A percentile compares a stretch with the other conserved stretches of the same genome.
These are phyloP conservation scores for Anguilla marmorata DNA, from an alignment of 2,797 vertebrate species.

Conservation along the genomic window DNA sequence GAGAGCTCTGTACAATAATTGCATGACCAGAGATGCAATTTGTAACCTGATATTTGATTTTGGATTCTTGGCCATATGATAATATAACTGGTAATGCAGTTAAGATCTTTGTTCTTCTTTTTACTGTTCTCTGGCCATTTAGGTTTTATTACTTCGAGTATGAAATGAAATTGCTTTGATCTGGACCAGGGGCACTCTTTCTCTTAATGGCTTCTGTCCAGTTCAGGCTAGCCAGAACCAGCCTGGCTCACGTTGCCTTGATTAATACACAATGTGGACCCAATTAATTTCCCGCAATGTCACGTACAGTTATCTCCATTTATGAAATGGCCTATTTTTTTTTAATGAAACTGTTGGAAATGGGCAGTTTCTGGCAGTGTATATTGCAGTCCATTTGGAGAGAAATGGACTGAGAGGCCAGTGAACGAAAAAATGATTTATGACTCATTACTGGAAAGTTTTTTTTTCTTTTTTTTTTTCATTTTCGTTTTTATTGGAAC, in stretches of 20 bases:
- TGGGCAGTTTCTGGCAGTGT: constrained; percentile 47
- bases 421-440: constrained; percentile 60
- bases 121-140: constrained; percentile 45
- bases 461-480: not conserved
- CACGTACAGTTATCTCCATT: constrained; percentile 56
- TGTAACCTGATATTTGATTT: constrained; percentile 8
- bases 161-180: constrained; percentile 39
- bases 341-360: constrained; percentile 51
- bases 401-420: constrained; percentile 57
- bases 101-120: constrained; percentile 17
- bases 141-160: constrained; percentile 43
- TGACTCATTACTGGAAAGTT: constrained; percentile 58
- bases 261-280: constrained; percentile 48
- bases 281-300: constrained; percentile 56
- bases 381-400: constrained; percentile 62
- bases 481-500: not conserved
- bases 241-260: constrained; percentile 22
- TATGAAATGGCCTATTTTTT: constrained; percentile 59
- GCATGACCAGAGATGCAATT: not conserved
- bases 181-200: constrained; percentile 33
- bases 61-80: not conserved
- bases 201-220: constrained; percentile 33
- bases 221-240: constrained; percentile 28
- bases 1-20: not conserved
- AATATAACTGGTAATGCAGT: constrained; percentile 30